Base-by-base conservation (phyloP, 1,140 invertebrate genomes). In the Zaprionus kolodkinae region DNA sequence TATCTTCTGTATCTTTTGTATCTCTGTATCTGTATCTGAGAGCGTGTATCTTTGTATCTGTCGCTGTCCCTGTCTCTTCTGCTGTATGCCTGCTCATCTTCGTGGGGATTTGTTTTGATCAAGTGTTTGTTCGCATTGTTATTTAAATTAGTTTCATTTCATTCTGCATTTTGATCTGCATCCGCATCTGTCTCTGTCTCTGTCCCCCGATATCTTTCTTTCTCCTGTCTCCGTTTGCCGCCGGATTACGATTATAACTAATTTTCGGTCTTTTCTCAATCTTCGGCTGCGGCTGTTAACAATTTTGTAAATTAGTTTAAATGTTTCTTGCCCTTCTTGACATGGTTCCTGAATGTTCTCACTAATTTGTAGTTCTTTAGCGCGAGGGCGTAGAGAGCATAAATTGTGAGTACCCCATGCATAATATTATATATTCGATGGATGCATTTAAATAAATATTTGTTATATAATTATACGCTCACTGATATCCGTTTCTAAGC, bases 101-200 rank as follows among this genome's bases (percentile, higher is more conserved):
- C 21, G 21, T 63, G 72, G 79, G 86, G 79, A 81, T 89, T 89
- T 89, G 85, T 89, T 89, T 89, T 89, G 85, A 89, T 90, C 85
- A 89, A 89, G 81, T 90, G 72, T 77, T 85, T 85, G 86, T 90
- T 15, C 72, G 72, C 86, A 79, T 89, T 89, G 81, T 89, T 89
- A 89, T 89, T 89, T 89, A 89, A 89, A 89, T 89, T 89, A 89
- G 85, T 79, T 90, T 89, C 78, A 84, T 89, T 89, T 89, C 75
- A 81, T 84, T 89, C 66, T 72, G 71, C 50, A 43, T 45, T 55
- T 25, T n/a, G 35, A 61, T 61, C 67, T 56, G 66, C 54, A 72
- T 52, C 52, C 33, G 70, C 13, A 43, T 43, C 52, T 21, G 17
- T 13, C 59, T 80, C 59, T 43, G 72, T 36, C 55, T 61, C 27